Percentiles rank a stretch among this genome's conserved stretches.
Evolutionary conservation across 53 echinoderm and acorn worm genomes (phyloP).

Genomic region (Apostichopus leukothele): DNA sequence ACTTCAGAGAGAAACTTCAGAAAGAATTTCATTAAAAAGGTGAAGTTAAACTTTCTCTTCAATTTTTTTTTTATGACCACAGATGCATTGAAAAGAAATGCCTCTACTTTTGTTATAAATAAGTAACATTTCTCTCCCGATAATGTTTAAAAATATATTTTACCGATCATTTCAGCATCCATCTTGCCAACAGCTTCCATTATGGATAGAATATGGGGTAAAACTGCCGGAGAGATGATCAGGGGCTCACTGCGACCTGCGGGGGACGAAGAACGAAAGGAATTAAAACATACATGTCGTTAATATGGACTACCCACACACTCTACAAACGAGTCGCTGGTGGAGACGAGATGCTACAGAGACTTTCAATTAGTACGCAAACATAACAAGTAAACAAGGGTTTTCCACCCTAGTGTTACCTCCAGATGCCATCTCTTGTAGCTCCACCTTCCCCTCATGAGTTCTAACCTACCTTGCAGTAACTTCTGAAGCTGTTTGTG

Average conservation of each 20-base stretch:
- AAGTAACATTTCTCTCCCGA: neutral
- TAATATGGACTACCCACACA: neutral
- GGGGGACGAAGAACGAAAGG: neutral
- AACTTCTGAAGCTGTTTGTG: slow-evolving; percentile 38
- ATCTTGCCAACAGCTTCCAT: slow-evolving; percentile 26
- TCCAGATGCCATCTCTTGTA: slow-evolving; percentile 18
- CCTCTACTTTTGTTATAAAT: neutral
- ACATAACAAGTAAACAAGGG: neutral
- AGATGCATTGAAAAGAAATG: too few relatives aligned
- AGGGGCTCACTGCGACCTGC: slow-evolving; percentile 18
- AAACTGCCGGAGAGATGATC: slow-evolving; percentile 33
- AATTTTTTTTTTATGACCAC: too few relatives aligned
- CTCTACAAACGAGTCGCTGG: too few relatives aligned
- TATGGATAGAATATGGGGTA: slow-evolving; percentile 31
- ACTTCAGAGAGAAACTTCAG: too few relatives aligned
- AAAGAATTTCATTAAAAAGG: too few relatives aligned
- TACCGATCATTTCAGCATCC: slow-evolving; percentile 40
- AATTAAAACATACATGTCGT: too few relatives aligned
- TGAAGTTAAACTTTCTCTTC: too few relatives aligned
- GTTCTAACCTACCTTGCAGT: slow-evolving; percentile 23
- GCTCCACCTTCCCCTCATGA: slow-evolving; percentile 33
- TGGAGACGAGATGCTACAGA: too few relatives aligned
- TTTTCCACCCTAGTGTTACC: slow-evolving; percentile 29
- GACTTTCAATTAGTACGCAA: too few relatives aligned
- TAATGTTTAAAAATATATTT: neutral